Percentiles rank a stretch among this genome's conserved stretches.
Conservation (phyloP, 2,797 vertebrate species). For the Tinamus major region DNA sequence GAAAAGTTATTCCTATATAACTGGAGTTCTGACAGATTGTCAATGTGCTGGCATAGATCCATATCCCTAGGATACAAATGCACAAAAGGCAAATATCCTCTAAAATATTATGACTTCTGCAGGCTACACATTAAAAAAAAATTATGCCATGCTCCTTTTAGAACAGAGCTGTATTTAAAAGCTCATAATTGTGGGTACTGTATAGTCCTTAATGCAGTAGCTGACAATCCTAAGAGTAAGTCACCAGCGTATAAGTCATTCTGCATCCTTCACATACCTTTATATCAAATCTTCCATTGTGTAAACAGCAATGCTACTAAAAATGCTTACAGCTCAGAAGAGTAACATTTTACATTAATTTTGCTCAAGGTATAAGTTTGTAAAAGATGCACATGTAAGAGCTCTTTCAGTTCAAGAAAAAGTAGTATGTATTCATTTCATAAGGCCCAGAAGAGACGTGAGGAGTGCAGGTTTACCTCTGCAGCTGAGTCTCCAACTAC, state of each 20-base stretch:
- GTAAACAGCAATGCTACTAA: not conserved
- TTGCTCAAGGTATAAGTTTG: not conserved
- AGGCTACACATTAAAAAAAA: not conserved
- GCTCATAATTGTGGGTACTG: not conserved
- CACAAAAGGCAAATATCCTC: not conserved
- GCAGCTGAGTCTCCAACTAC: not conserved
- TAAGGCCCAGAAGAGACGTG: not conserved
- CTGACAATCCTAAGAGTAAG: not conserved
- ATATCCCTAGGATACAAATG: not conserved
- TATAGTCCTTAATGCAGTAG: not conserved
- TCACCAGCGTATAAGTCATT: not conserved
- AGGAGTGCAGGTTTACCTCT: not conserved
- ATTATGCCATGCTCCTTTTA: not conserved
- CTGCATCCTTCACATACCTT: not conserved
- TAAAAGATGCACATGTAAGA: not conserved
- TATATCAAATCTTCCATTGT: not conserved
- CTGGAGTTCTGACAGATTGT: not conserved
- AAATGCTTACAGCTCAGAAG: not conserved
- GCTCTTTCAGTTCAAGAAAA: not conserved
- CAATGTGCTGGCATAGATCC: not conserved
- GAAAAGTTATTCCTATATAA: not conserved
- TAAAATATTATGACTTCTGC: not conserved
- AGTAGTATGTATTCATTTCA: not conserved
- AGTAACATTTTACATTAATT: not conserved
- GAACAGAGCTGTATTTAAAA: not conserved